Evolutionary conservation across 1,140 invertebrate genomes (phyloP).

Genomic region (Vanessa tameamea): DNA sequence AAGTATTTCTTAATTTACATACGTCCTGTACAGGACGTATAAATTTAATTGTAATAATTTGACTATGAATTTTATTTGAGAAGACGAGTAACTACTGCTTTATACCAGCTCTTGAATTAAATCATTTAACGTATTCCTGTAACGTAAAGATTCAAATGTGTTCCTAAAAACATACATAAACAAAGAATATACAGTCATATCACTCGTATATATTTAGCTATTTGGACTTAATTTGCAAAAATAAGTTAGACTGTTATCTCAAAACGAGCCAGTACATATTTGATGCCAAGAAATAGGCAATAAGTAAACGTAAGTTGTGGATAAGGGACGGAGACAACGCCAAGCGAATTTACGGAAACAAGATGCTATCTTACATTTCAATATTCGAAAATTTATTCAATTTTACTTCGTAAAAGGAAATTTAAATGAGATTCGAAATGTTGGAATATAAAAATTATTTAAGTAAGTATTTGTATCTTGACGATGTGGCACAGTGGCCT

Average conservation of each 20-base stretch:
- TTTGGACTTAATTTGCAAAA: background rate
- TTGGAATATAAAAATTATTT: slow-evolving; percentile 1
- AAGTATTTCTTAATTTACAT: no score
- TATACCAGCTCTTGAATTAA: no score
- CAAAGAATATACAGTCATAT: background rate
- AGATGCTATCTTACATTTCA: slow-evolving; percentile 27
- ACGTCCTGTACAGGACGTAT: no score
- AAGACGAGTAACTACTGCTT: no score
- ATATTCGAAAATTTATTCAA: slow-evolving; percentile 27
- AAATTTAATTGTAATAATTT: no score
- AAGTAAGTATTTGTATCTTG: no score
- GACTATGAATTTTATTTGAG: no score
- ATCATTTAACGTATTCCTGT: no score
- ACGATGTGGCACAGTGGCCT: no score
- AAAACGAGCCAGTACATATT: slow-evolving; percentile 16
- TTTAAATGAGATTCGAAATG: slow-evolving; percentile 10
- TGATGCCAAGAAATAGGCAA: slow-evolving; percentile 28
- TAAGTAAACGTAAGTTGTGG: slow-evolving; percentile 28
- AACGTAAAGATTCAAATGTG: no score
- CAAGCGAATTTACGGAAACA: slow-evolving; percentile 22
- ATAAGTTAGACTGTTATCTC: background rate
- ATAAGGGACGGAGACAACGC: slow-evolving; percentile 24
- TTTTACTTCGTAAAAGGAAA: slow-evolving; percentile 10
- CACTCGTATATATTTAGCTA: background rate
- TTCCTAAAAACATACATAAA: no score